phyloP scores from a whole-genome alignment of 2,888 invertebrate genomes.

The Caradrina kadenii region DNA sequence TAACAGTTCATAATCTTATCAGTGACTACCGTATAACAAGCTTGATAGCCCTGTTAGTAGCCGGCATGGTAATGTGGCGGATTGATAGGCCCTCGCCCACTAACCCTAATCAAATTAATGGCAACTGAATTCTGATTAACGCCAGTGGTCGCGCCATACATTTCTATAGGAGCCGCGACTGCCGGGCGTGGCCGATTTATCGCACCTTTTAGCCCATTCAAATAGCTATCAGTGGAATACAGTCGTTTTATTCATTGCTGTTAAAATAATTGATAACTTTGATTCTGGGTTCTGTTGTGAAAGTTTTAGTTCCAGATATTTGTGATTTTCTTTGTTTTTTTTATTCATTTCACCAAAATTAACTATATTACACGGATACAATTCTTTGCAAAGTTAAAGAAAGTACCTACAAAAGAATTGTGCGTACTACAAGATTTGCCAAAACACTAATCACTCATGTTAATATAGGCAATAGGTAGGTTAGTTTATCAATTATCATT shows the following conservation, averaged over 20 bases:
- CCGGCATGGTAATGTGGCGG: constrained; percentile 88
- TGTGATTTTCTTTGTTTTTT: neutral
- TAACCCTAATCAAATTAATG: constrained; percentile 91
- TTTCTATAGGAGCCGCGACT: constrained; percentile 78
- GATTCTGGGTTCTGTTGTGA: constrained; percentile 38
- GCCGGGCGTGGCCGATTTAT: constrained; percentile 85
- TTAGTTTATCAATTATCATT: neutral
- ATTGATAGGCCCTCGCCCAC: constrained; percentile 90
- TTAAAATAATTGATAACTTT: constrained; percentile 63
- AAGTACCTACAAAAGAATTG: neutral
- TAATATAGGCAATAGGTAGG: too few relatives aligned
- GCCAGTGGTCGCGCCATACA: constrained; percentile 80
- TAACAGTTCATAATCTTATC: constrained; percentile 58
- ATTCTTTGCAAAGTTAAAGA: neutral
- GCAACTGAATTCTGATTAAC: constrained; percentile 89
- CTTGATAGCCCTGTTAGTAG: constrained; percentile 69
- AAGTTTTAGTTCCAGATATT: constrained; percentile 2
- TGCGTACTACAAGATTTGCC: neutral
- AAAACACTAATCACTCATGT: neutral
- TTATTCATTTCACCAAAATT: neutral
- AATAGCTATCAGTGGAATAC: constrained; percentile 68
- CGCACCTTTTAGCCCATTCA: constrained; percentile 77
- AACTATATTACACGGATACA: neutral
- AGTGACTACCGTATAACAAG: constrained; percentile 50
- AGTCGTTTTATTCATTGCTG: constrained; percentile 62